Evolutionary conservation across 1,140 invertebrate genomes (phyloP), one percentile per base, ranked within the genome.

Genomic region (Triops longicaudatus): DNA sequence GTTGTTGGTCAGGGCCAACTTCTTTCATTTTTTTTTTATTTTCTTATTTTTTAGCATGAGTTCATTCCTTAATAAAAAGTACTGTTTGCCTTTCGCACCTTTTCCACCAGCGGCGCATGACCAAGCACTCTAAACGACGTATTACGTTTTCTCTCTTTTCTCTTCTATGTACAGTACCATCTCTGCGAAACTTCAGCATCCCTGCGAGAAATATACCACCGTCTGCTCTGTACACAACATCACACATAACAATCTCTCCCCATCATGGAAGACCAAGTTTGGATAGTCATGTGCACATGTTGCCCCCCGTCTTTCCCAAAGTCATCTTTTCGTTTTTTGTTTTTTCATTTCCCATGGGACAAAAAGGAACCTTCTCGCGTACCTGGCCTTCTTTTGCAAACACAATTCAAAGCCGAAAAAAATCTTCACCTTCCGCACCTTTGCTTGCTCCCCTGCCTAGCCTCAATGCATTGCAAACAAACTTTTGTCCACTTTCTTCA

Each of bases 41-140:
- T 37, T 37, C 7, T 37, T 37, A 37, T 37, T 37, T 37, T 37
- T 37, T 37, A 37, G 31, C 7, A 7, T 37, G 31, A 37, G 31
- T 37, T 37, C 31, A 37, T 37, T 37, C 50, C 14, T n/a, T 63
- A 6, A 63, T 63, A 63, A 63, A 63, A 63, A 63, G 14, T 14
- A 17, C 50, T 63, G 14, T 63, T 63, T 63, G 50, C 50, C 50
- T 63, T 63, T 63, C 50, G 50, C 50, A 63, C 50, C 50, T 63
- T 22, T 63, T 2, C 50, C 50, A 63, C 5, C 14, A 63, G 17
- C 50, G 50, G 50, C 50, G 22, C 50, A 63, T 63, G 50, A 63
- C 50, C 50, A 63, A 63, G 50, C 50, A 63, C 50, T 63, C 50
- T 63, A 17, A 63, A 63, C 50, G 50, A 63, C 50, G 50, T 63